Evolutionary conservation across 2,888 invertebrate species (phyloP).

Genomic region (Augochlorella aurata): DNA sequence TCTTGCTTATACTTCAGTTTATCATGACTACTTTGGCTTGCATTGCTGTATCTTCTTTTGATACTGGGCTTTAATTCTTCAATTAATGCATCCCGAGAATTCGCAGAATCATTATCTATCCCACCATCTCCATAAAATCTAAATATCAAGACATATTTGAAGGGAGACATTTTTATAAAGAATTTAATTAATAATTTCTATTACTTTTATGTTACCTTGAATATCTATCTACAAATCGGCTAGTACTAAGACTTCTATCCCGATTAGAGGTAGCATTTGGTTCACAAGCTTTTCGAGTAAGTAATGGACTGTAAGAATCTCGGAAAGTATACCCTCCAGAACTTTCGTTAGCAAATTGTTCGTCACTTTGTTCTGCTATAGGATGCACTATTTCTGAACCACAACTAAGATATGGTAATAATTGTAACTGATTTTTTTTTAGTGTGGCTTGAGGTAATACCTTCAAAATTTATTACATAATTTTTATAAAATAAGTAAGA

Average conservation of each 20-base stretch:
- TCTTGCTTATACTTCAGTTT: slow-evolving; percentile 74
- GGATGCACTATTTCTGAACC: slow-evolving; percentile 92
- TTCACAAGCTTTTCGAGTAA: slow-evolving; percentile 73
- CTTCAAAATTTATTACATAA: slow-evolving; percentile 60
- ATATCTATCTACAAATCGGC: slow-evolving; percentile 77
- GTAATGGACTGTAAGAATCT: slow-evolving; percentile 76
- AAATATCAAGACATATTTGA: background rate
- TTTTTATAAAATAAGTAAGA: slow-evolving; percentile 7
- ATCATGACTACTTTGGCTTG: slow-evolving; percentile 80
- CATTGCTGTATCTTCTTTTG: slow-evolving; percentile 78
- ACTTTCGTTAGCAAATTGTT: slow-evolving; percentile 83
- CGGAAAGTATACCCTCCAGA: slow-evolving; percentile 73
- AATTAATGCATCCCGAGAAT: slow-evolving; percentile 78
- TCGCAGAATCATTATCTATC: slow-evolving; percentile 77
- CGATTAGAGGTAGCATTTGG: slow-evolving; percentile 71
- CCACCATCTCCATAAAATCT: slow-evolving; percentile 77
- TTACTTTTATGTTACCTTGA: slow-evolving; percentile 69
- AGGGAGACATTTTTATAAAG: background rate
- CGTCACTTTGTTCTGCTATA: slow-evolving; percentile 92
- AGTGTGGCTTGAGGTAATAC: slow-evolving; percentile 78
- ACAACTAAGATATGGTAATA: slow-evolving; percentile 83
- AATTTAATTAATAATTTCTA: background rate
- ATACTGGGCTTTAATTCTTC: slow-evolving; percentile 72
- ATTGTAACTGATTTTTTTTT: slow-evolving; percentile 79
- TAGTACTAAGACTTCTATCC: slow-evolving; percentile 75